A percentile compares a stretch with the other conserved stretches of the same genome.
These are phyloP conservation scores for Eupeodes luniger DNA, from an alignment of 2,888 invertebrate species.

Conservation along the genomic window DNA sequence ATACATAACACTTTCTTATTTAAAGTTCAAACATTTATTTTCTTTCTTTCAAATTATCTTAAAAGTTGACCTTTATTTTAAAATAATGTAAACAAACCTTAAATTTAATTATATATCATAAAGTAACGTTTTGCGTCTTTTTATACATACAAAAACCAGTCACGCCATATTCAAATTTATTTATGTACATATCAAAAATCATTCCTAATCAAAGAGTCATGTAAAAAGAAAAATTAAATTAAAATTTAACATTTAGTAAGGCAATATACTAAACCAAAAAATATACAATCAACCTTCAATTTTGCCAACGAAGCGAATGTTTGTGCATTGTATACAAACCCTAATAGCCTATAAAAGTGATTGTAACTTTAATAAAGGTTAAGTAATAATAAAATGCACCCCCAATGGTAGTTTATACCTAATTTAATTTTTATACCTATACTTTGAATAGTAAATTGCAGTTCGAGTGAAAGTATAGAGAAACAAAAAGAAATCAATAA, in stretches of 20 bases:
- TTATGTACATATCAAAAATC: not conserved
- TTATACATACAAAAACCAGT: not conserved
- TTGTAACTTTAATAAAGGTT: constrained; percentile 53
- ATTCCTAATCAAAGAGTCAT: constrained; percentile 32
- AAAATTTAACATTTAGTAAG: constrained; percentile 41
- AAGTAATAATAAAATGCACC: constrained; percentile 45
- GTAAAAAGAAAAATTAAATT: constrained; percentile 36
- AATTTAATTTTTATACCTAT: constrained; percentile 13
- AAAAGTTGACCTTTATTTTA: constrained; percentile 23
- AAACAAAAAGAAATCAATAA: constrained; percentile 47
- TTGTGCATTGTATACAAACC: constrained; percentile 1
- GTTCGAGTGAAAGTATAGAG: constrained; percentile 8
- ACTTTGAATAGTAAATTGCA: constrained; percentile 44
- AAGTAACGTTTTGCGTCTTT: constrained; percentile 42
- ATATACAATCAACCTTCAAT: not conserved
- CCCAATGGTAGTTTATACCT: constrained; percentile 12
- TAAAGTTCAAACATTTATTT: not conserved
- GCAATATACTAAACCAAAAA: constrained; percentile 5
- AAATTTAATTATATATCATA: constrained; percentile 20
- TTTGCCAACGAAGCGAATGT: not conserved
- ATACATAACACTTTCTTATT: too few species aligned
- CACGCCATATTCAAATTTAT: constrained; percentile 60
- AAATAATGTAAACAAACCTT: constrained; percentile 20
- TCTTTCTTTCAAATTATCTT: not conserved
- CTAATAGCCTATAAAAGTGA: constrained; percentile 23